phyloP scores from a whole-genome alignment of 2,113 vertebrate genomes.

The Triplophysa dalaica region DNA sequence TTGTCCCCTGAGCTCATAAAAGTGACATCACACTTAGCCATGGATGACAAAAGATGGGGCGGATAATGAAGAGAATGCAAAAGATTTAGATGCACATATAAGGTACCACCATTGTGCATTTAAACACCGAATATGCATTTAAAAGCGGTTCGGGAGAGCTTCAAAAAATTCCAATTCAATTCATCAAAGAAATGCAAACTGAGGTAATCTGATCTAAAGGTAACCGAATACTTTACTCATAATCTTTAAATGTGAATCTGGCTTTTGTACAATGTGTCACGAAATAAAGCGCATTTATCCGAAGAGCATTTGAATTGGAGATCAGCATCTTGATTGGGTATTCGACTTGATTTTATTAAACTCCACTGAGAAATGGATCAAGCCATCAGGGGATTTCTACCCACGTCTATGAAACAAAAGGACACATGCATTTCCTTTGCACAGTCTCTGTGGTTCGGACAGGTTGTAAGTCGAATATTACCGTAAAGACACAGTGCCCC shows the following conservation, averaged over 20 bases:
- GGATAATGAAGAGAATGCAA: neutral
- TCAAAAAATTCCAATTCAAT: neutral
- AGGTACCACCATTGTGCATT: neutral
- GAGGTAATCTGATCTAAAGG: neutral
- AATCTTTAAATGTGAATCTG: neutral
- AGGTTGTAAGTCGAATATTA: neutral
- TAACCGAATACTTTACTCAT: neutral
- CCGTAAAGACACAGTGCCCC: conserved; percentile 75
- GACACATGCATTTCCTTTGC: neutral
- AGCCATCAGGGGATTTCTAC: neutral
- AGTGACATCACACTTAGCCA: conserved; percentile 32
- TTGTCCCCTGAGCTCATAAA: conserved; percentile 30
- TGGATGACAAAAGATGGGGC: conserved; percentile 3
- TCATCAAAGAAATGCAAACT: neutral
- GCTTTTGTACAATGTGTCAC: neutral
- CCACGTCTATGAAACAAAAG: neutral
- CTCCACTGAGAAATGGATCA: neutral
- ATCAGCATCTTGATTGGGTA: neutral
- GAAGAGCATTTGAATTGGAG: neutral
- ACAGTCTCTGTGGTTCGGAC: neutral
- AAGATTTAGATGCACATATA: neutral
- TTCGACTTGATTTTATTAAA: neutral
- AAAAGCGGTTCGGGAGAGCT: neutral
- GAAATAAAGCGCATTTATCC: neutral
- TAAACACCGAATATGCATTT: neutral